Evolutionary conservation across 2,113 vertebrate genomes (phyloP).

Genomic region (Puma concolor): DNA sequence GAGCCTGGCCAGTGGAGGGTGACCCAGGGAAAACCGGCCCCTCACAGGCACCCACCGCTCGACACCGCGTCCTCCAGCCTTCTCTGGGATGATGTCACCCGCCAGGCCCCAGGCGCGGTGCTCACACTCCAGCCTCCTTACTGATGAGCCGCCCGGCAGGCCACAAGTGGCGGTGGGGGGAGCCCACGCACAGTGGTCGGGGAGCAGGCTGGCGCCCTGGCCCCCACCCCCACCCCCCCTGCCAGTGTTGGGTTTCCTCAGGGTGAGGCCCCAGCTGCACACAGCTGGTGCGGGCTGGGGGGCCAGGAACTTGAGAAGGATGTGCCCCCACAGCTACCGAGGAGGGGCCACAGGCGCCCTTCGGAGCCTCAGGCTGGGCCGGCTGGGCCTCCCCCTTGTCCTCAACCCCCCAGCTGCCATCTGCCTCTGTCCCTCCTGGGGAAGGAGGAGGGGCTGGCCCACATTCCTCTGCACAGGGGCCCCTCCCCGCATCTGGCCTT

Average conservation of each 20-base stretch:
- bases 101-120: too few relatives aligned
- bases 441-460: background rate
- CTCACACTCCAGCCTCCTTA: background rate
- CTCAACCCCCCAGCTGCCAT: slow-evolving; percentile 49
- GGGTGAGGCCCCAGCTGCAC: slow-evolving; percentile 58
- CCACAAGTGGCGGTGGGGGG: background rate
- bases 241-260: background rate
- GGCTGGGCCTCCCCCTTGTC: background rate
- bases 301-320: slow-evolving; percentile 44
- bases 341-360: background rate
- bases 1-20: background rate
- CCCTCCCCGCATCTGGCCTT: slow-evolving; percentile 22
- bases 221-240: background rate
- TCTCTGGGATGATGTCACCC: rapidly evolving
- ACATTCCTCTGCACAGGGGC: background rate
- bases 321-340: background rate
- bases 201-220: background rate
- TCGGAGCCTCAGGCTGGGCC: background rate
- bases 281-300: slow-evolving; percentile 61
- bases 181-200: background rate
- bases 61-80: rapidly evolving
- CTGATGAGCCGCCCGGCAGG: background rate
- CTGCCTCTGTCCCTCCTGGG: slow-evolving; percentile 67
- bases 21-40: background rate
- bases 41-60: too few relatives aligned